Conservation (phyloP, 2,113 vertebrate genomes). For the Thermophis baileyi region DNA sequence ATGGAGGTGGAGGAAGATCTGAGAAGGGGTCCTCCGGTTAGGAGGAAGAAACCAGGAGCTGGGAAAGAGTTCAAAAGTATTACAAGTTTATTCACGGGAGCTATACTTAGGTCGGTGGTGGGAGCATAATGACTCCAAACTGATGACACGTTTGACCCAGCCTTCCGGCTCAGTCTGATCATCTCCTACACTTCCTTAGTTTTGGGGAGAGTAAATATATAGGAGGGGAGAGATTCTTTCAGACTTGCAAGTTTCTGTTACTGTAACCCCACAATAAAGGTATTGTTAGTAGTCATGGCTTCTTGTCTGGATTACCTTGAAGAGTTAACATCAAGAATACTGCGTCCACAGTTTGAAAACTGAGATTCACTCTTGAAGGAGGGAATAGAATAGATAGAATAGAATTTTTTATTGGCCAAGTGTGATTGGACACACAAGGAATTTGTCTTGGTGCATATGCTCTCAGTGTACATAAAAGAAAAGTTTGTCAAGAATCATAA, state of each 20-base stretch:
- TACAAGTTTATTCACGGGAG: not conserved
- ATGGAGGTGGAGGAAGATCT: not conserved
- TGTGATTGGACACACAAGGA: no score
- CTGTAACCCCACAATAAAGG: not conserved
- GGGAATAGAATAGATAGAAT: no score
- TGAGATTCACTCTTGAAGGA: not conserved
- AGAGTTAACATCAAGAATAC: not conserved
- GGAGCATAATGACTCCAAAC: not conserved
- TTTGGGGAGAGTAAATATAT: not conserved
- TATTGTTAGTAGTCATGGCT: not conserved
- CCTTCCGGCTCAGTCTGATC: not conserved
- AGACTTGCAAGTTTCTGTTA: not conserved
- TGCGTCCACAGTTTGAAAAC: not conserved
- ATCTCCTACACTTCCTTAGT: not conserved
- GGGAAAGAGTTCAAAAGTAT: not conserved
- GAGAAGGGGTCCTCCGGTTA: not conserved
- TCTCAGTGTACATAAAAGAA: no score
- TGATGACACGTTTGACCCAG: not conserved
- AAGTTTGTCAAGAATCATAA: no score
- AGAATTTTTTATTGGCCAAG: no score
- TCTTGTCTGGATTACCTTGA: not conserved
- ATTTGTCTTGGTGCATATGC: no score
- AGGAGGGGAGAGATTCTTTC: not conserved
- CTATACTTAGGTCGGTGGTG: not conserved
- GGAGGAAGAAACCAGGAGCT: not conserved